phyloP scores from a whole-genome alignment of 2,888 invertebrate species.

The Cantharis rufa region DNA sequence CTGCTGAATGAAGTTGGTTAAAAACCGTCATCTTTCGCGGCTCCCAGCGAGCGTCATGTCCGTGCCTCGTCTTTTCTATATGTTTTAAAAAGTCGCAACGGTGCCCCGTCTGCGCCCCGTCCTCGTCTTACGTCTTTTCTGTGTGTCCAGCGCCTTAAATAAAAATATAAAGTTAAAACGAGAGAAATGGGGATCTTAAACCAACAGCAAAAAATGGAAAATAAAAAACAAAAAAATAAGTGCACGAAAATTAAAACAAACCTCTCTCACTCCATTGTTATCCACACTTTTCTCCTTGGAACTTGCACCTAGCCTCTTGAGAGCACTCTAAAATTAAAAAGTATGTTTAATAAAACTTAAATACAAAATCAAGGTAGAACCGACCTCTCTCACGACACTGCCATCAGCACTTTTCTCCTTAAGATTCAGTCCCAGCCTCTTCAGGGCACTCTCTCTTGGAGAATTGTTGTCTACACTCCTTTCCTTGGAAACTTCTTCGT shows the following conservation, averaged over 20 bases:
- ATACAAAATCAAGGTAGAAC: background rate
- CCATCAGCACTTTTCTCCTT: background rate
- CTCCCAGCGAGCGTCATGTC: no score
- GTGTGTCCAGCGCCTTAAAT: no score
- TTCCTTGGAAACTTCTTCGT: slow-evolving; percentile 42
- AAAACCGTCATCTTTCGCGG: no score
- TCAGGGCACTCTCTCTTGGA: slow-evolving; percentile 34
- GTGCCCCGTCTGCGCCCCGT: no score
- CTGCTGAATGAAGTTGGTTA: no score
- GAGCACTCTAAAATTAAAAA: slow-evolving; percentile 24
- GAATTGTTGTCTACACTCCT: slow-evolving; percentile 29
- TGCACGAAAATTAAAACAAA: background rate
- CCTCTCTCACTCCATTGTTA: background rate
- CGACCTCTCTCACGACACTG: background rate
- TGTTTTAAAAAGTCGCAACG: no score
- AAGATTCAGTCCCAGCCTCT: slow-evolving; percentile 1
- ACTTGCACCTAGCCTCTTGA: slow-evolving; percentile 14
- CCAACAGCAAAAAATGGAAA: no score
- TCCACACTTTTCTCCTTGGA: background rate
- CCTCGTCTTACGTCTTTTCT: no score
- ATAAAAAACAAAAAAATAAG: no score
- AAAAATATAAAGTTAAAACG: no score
- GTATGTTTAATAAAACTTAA: slow-evolving; percentile 4
- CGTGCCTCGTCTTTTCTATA: no score
- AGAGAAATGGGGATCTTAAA: no score